Base-by-base conservation (phyloP, 2,888 invertebrate species). In the Drosophila seclusa region DNA sequence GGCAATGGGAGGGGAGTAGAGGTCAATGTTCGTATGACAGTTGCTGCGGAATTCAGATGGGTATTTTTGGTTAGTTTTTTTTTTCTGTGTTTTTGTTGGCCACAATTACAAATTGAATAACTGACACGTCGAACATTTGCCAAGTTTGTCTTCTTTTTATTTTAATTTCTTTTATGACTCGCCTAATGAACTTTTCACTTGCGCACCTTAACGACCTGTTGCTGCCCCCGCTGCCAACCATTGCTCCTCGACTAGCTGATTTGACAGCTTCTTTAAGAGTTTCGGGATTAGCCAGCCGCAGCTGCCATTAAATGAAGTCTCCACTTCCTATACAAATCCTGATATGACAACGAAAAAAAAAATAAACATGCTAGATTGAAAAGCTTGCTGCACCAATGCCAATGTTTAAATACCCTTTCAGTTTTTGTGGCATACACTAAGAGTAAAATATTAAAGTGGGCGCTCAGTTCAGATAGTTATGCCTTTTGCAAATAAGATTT, bases 151-250 rank as follows among this genome's bases (percentile, higher is more conserved):
- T 38, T 48, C 4, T 27, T 27, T n/a, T 29, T 32, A 27, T 50
- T 18, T 34, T 34, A 11, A 36, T 24, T 24, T 36, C 24, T 66
- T 87, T 87, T 85, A 90, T 75, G 89, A 72, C 70, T 74, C 77
- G 83, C 73, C 85, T 86, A 86, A 86, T 86, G 85, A 86, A 86
- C 87, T 89, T 78, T 86, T 90, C 90, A 90, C 80, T 81, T 76
- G 73, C 52, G 29, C 38, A 57, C 59, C 65, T 82, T 80, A 82
- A 78, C 66, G 79, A 82, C 82, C 49, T 48, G 45, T 24, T 27
- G 36, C 34, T 5, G 16, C 36, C 27, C 29, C 4, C 40, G 10
- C 65, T 21, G 31, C n/a, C 16, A 45, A 0, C 2, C 18, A 16
- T 27, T 13, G 2, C 34, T 13, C 21, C 32, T 16, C 32, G 11